phyloP scores from a whole-genome alignment of 2,113 vertebrate genomes.

The Terrapene triunguis region DNA sequence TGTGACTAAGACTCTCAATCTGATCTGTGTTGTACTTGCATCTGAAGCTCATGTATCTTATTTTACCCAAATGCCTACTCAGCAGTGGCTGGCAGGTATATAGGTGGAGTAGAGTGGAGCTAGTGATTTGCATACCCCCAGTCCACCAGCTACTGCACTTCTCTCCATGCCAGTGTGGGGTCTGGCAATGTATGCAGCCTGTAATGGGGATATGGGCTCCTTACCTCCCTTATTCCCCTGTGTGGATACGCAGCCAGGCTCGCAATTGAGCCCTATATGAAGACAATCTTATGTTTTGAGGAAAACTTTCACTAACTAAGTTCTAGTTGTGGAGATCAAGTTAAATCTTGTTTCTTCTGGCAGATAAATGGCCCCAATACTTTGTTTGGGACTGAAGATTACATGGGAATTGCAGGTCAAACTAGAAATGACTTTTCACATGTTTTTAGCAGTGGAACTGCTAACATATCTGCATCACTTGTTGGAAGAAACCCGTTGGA shows the following conservation, averaged over 20 bases:
- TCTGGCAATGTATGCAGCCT: neutral
- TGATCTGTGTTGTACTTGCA: neutral
- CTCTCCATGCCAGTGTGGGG: neutral
- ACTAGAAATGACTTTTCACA: constrained; percentile 79
- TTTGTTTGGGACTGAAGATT: constrained; percentile 82
- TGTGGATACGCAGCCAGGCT: neutral
- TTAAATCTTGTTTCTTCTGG: constrained; percentile 20
- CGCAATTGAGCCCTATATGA: neutral
- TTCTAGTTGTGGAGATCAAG: neutral
- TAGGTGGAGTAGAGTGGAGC: accelerated
- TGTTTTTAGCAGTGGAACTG: constrained; percentile 73
- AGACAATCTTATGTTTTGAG: neutral
- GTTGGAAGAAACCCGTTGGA: constrained; percentile 87
- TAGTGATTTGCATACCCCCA: neutral
- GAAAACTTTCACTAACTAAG: neutral
- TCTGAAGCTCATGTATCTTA: accelerated
- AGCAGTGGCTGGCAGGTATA: neutral
- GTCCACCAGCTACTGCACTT: neutral
- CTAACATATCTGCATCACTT: constrained; percentile 68
- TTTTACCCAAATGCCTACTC: neutral
- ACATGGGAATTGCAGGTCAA: constrained; percentile 82
- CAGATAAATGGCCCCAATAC: constrained; percentile 86
- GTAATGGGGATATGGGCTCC: neutral
- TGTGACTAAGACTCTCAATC: neutral
- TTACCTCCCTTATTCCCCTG: neutral